These are phyloP conservation scores for Macrotrachela quadricornifera DNA, from an alignment of 1,140 invertebrate genomes.

Conservation along the genomic window DNA sequence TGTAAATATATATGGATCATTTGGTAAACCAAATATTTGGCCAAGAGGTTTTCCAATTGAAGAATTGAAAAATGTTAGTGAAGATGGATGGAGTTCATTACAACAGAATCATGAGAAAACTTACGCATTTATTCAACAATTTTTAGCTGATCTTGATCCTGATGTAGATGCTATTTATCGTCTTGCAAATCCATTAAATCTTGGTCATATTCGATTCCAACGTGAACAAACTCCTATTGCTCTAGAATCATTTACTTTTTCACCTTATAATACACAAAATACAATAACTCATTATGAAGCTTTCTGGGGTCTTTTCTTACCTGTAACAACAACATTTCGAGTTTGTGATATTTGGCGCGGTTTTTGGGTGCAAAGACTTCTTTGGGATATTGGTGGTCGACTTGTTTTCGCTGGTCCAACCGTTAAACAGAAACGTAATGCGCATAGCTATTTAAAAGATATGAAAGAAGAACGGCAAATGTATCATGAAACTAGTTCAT, in stretches of 20 bases:
- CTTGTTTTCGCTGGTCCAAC: slow-evolving; percentile 15
- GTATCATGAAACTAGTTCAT: slow-evolving; percentile 13
- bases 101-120: too few relatives aligned
- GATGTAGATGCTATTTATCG: slow-evolving; percentile 24
- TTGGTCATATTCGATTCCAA: slow-evolving; percentile 13
- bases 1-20: slow-evolving; percentile 17
- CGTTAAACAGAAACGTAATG: slow-evolving; percentile 12
- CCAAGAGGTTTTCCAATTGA: slow-evolving; percentile 20
- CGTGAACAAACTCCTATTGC: too few relatives aligned
- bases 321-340: slow-evolving; percentile 15
- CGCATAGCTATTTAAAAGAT: slow-evolving; percentile 14
- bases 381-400: slow-evolving; percentile 15
- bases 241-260: slow-evolving; percentile 12
- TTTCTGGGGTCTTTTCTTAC: slow-evolving; percentile 19
- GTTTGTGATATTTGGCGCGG: slow-evolving; percentile 20
- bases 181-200: slow-evolving; percentile 10
- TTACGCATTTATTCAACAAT: slow-evolving; percentile 20
- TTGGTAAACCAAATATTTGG: slow-evolving; percentile 19
- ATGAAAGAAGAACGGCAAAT: slow-evolving; percentile 12
- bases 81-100: too few relatives aligned
- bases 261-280: slow-evolving; percentile 22
- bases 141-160: slow-evolving; percentile 20
- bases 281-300: slow-evolving; percentile 17
- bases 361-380: slow-evolving; percentile 18
- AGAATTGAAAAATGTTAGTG: slow-evolving; percentile 11